These are phyloP conservation scores for Sminthurides bifidus DNA, from an alignment of 1,140 invertebrate species.

Conservation along the genomic window DNA sequence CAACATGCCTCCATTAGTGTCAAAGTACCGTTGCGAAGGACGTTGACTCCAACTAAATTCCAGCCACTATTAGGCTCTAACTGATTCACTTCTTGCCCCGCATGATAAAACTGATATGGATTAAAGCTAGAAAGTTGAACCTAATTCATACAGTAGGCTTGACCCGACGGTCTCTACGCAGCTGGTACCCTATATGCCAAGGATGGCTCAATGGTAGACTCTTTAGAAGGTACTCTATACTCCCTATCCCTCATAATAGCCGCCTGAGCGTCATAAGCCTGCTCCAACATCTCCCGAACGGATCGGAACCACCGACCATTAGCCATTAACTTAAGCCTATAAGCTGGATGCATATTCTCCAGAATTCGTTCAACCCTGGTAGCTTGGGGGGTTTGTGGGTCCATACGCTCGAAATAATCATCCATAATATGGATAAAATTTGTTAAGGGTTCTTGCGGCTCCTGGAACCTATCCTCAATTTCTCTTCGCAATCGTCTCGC, in stretches of 20 bases:
- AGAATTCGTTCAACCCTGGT: not conserved
- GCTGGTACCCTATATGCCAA: too few relatives aligned
- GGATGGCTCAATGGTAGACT: too few relatives aligned
- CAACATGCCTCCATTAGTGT: too few relatives aligned
- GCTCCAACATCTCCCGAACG: not conserved
- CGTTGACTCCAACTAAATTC: too few relatives aligned
- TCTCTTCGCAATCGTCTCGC: slow-evolving; percentile 1
- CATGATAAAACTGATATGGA: too few relatives aligned
- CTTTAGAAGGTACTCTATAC: slow-evolving; percentile 8
- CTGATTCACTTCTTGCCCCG: too few relatives aligned
- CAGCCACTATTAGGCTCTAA: too few relatives aligned
- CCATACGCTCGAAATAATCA: slow-evolving; percentile 8
- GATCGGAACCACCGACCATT: not conserved
- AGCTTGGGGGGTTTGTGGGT: not conserved
- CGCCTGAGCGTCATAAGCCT: slow-evolving; percentile 4
- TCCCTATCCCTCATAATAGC: not conserved
- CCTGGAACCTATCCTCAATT: slow-evolving; percentile 8
- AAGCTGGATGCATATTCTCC: slow-evolving; percentile 10
- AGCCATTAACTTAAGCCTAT: not conserved
- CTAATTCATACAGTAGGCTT: too few relatives aligned
- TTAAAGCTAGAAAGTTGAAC: too few relatives aligned
- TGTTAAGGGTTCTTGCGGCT: slow-evolving; percentile 4
- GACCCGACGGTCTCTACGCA: too few relatives aligned
- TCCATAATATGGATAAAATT: slow-evolving; percentile 9
- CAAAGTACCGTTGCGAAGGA: too few relatives aligned